Percentiles rank a stretch among this genome's conserved stretches.
Conservation (phyloP, 1,140 invertebrate genomes). For the Micrasema minimum region DNA sequence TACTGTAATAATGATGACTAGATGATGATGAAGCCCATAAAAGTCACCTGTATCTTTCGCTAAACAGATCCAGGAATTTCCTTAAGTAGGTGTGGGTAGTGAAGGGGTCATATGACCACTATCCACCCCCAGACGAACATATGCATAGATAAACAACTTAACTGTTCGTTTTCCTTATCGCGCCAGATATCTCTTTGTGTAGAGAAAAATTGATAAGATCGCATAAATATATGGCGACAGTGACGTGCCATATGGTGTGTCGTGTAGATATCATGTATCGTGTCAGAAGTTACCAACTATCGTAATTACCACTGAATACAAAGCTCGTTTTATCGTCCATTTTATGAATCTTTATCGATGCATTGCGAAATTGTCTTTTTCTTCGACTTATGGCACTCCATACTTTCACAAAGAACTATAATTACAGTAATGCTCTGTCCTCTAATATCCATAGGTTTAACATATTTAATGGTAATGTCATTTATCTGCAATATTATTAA, state of each 20-base stretch:
- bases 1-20: no score
- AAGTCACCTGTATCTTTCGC: not conserved
- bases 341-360: no score
- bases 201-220: slow-evolving; percentile 54
- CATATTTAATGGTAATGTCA: no score
- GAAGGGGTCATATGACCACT: not conserved
- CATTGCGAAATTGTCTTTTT: no score
- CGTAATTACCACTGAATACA: no score
- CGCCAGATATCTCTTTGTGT: slow-evolving; percentile 54
- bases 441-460: no score
- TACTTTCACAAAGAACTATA: no score
- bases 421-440: no score
- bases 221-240: slow-evolving; percentile 51
- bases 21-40: no score
- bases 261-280: slow-evolving; percentile 19
- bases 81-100: not conserved
- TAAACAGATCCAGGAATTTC: not conserved
- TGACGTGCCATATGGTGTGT: slow-evolving; percentile 51
- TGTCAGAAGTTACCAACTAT: slow-evolving; percentile 26
- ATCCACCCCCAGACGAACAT: slow-evolving; percentile 26
- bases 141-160: slow-evolving; percentile 54
- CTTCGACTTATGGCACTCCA: no score
- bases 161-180: slow-evolving; percentile 53
- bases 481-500: no score
- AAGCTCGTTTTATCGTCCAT: no score